Base-by-base conservation (phyloP, 2,797 vertebrate species). In the Nyctalus aviator region DNA sequence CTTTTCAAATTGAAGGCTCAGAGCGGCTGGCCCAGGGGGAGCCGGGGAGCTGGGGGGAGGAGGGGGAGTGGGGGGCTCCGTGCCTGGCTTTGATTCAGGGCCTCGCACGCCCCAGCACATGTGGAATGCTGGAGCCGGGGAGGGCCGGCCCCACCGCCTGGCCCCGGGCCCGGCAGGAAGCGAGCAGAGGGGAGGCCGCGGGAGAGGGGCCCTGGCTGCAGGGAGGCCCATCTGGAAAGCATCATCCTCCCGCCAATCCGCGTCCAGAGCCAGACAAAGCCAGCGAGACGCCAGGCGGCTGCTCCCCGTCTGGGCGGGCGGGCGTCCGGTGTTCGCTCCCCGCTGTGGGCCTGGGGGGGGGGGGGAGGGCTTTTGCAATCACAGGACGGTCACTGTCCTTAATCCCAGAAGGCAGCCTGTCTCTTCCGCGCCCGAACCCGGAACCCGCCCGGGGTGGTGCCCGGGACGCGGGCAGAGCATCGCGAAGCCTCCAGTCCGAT, bases 181-280 rank as follows among this genome's bases (percentile, higher is more conserved):
- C 37, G 12, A 69, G 0, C 25, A 8, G 94, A 68, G 35, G 7
- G 13, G 46, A 13, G 50, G 50, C 50, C 4, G 15, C 48, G 4
- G 48, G 48, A 50, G 48, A 6, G 46, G 46, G 17, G 88, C 73
- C 12, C 57, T 59, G 92, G 88, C 92, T 84, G 32, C 59, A 62
- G 75, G 66, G 81, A 46, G 13, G 5, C 30, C 69, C 96, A 94
- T 97, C 92, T 97, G 95, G 97, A 96, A 96, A 66, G 25, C 92
- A 93, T 96, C 93, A 91, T 59, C 12, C 72, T 37, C 23, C 25
- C 6, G 55, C 95, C 94, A 46, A 41, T 84, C 44, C 8, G 4
- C 5, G 88, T 3, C 13, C 17, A 66, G 88, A 12, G 44, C 88
- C 37, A 69, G 73, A 92, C 88, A 93, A 88, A 95, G 87, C 48